These are phyloP conservation scores for Parazoanthus swiftii DNA, from an alignment of 92 coral and sea anemone species.

Conservation along the genomic window DNA sequence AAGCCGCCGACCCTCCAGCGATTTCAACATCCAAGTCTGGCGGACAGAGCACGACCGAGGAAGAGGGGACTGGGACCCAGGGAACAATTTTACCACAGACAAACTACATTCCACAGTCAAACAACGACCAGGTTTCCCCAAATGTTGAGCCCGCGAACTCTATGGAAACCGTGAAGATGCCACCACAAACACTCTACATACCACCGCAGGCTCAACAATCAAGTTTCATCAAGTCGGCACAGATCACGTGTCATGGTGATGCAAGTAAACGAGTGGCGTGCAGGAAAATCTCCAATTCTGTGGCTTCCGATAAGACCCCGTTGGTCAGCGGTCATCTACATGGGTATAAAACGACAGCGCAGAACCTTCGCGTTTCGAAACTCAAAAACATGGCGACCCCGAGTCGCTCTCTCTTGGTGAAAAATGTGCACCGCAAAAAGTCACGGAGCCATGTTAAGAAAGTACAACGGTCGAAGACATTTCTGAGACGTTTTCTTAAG, in stretches of 20 bases:
- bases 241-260: constrained; percentile 3
- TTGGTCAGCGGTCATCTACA: neutral
- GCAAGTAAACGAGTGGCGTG: constrained; percentile 40
- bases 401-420: neutral
- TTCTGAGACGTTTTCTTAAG: neutral
- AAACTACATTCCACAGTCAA: constrained; percentile 16
- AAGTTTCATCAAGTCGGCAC: neutral
- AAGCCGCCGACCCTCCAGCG: neutral
- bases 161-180: constrained; percentile 11
- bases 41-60: constrained; percentile 36
- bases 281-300: constrained; percentile 7
- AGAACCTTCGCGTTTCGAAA: neutral
- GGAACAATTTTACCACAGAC: neutral
- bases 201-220: constrained; percentile 36
- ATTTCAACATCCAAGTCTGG: constrained; percentile 5
- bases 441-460: neutral
- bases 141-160: constrained; percentile 24
- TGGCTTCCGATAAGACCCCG: neutral
- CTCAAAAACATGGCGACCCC: neutral
- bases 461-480: neutral
- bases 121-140: neutral
- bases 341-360: neutral
- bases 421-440: neutral
- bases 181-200: constrained; percentile 38
- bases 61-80: constrained; percentile 31